Evolutionary conservation across 1,140 invertebrate genomes (phyloP).

Genomic region (Sipha flava): DNA sequence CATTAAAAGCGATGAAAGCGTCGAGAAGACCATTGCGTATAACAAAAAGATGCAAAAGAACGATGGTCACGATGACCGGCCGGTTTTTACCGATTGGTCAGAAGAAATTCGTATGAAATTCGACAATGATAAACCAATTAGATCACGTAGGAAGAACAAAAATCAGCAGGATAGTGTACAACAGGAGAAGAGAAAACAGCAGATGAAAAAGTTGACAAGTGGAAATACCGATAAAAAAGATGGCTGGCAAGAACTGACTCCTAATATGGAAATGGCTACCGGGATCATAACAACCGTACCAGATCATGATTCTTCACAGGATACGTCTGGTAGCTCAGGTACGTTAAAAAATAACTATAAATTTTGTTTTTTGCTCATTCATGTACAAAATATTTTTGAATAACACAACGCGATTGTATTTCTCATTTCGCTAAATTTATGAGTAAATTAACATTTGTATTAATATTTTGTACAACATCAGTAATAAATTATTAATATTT

Average conservation of each 20-base stretch:
- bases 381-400: neutral
- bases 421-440: no score
- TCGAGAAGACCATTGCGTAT: neutral
- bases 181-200: neutral
- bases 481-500: no score
- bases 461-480: no score
- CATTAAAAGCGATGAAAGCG: neutral
- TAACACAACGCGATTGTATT: no score
- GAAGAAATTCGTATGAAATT: neutral
- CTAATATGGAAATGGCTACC: slow-evolving; percentile 6
- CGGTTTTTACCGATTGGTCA: neutral
- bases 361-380: neutral
- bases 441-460: no score
- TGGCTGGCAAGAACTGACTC: slow-evolving; percentile 12
- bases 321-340: neutral
- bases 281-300: neutral
- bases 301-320: slow-evolving; percentile 5
- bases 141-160: slow-evolving; percentile 2
- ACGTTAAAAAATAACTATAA: neutral
- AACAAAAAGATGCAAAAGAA: neutral
- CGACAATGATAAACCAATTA: neutral
- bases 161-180: neutral
- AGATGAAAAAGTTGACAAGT: neutral
- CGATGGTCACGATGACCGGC: neutral
- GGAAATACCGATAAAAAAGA: neutral